phyloP scores from a whole-genome alignment of 2,113 vertebrate genomes.

The Perca schrenkii region DNA sequence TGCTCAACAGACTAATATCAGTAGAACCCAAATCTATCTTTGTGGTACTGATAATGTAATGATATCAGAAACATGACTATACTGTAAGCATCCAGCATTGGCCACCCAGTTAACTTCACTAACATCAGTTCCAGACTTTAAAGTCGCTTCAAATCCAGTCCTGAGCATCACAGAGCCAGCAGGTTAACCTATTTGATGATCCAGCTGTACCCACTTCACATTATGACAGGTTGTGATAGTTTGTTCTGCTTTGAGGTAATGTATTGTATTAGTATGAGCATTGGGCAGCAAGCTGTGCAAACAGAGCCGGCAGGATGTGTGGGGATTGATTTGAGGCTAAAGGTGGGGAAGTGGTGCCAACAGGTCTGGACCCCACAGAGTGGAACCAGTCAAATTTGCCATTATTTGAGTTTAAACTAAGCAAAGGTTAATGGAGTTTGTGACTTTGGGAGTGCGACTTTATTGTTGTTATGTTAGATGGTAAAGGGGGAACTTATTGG shows the following conservation, averaged over 20 bases:
- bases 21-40: neutral
- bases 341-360: constrained; percentile 77
- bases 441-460: constrained; percentile 68
- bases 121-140: constrained; percentile 19
- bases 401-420: constrained; percentile 74
- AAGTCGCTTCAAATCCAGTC: constrained; percentile 1
- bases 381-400: constrained; percentile 80
- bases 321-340: constrained; percentile 71
- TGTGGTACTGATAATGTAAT: neutral
- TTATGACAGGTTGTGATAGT: constrained; percentile 60
- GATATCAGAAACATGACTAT: neutral
- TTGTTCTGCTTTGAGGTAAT: constrained; percentile 66
- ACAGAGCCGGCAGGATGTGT: constrained; percentile 69
- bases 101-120: neutral
- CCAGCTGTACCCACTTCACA: constrained; percentile 35
- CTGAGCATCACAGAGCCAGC: neutral
- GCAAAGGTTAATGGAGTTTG: constrained; percentile 74
- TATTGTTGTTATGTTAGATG: constrained; percentile 28
- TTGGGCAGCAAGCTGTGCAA: constrained; percentile 80
- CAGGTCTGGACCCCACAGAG: constrained; percentile 77
- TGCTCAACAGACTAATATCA: constrained; percentile 1
- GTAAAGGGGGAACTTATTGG: neutral
- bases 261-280: constrained; percentile 69
- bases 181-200: constrained; percentile 39
- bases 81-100: neutral